Evolutionary conservation across 2,888 invertebrate species (phyloP).

Genomic region (Silvanus unidentatus): DNA sequence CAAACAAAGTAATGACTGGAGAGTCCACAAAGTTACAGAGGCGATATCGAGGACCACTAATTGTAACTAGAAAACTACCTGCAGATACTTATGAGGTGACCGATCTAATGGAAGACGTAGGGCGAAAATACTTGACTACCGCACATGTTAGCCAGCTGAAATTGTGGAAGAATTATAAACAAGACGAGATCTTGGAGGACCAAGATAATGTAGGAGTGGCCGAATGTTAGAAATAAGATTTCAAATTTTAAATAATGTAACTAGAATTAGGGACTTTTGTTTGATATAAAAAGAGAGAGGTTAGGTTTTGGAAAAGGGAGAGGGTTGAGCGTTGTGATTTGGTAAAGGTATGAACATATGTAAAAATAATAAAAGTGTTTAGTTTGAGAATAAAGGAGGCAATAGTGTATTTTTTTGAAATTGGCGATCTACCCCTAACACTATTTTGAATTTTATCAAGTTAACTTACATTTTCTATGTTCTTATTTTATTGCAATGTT

Average conservation of each 20-base stretch:
- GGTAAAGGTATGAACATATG: no score
- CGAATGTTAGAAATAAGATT: not conserved
- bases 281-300: no score
- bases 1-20: constrained; percentile 1
- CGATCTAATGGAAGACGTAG: not conserved
- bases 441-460: no score
- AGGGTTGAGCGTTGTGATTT: no score
- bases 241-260: not conserved
- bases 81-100: constrained; percentile 3
- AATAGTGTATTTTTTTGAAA: no score
- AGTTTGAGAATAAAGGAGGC: no score
- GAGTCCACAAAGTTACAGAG: constrained; percentile 7
- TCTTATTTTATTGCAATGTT: no score
- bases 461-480: no score
- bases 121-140: not conserved
- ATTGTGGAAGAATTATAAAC: not conserved
- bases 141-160: constrained; percentile 2
- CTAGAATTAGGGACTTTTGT: no score
- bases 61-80: not conserved
- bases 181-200: not conserved
- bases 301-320: no score
- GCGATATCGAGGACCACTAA: constrained; percentile 4
- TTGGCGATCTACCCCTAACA: no score
- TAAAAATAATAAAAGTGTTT: no score
- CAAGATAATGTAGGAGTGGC: not conserved